Evolutionary conservation across 37 sponge, comb jelly and placozoan genomes (phyloP).

Genomic region (Oscarella lobularis): DNA sequence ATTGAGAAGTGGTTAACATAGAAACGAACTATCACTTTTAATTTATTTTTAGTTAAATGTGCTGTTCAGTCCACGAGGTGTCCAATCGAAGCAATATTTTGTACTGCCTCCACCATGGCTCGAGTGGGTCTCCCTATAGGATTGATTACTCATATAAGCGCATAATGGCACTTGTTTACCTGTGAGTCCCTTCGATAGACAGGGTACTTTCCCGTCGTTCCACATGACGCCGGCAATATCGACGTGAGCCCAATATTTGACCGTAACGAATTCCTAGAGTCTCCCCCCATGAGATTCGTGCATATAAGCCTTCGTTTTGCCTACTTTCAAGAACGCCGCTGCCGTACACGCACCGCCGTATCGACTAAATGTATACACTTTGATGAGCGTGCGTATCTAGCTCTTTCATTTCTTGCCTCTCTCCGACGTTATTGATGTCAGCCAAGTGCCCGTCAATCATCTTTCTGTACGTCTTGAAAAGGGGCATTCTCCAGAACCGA

Average conservation of each 20-base stretch:
- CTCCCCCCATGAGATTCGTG: background rate
- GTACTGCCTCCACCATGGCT: too few relatives aligned
- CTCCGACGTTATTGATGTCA: constrained; percentile 72
- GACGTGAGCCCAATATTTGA: constrained; percentile 64
- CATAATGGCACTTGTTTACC: too few relatives aligned
- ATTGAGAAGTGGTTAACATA: background rate
- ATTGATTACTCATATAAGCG: too few relatives aligned
- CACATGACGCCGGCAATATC: constrained; percentile 93
- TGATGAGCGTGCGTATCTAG: background rate
- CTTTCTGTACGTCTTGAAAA: constrained; percentile 57
- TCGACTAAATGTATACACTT: constrained; percentile 8
- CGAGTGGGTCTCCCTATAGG: too few relatives aligned
- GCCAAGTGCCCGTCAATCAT: constrained; percentile 64
- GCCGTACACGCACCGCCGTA: constrained; percentile 84
- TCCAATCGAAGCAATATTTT: too few relatives aligned
- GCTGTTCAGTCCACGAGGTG: too few relatives aligned
- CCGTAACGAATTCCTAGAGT: constrained; percentile 52
- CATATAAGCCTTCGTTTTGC: background rate
- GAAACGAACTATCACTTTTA: too few relatives aligned
- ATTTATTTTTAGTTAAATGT: too few relatives aligned
- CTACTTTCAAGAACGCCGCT: constrained; percentile 70
- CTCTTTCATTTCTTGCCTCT: constrained; percentile 5
- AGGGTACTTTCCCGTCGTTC: constrained; percentile 35
- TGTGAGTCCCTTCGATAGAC: constrained; percentile 43
- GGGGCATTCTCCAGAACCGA: constrained; percentile 87